Evolutionary conservation across 2,888 invertebrate species (phyloP).

Genomic region (Orthosia incerta): DNA sequence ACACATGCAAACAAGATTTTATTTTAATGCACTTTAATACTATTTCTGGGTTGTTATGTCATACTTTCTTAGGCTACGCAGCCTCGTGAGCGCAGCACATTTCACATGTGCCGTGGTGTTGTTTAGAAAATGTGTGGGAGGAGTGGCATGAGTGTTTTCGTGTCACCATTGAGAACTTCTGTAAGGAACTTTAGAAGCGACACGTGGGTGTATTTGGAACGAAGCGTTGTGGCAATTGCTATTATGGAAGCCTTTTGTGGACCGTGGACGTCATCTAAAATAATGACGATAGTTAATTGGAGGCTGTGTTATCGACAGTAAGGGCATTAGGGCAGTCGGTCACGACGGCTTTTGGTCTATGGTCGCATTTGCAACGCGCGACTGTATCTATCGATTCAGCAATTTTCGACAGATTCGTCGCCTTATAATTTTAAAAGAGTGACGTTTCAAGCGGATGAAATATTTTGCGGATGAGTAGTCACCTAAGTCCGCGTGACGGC

Average conservation of each 20-base stretch:
- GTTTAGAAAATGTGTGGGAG: slow-evolving; percentile 3
- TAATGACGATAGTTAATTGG: background rate
- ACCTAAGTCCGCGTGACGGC: too few species aligned
- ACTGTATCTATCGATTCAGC: too few species aligned
- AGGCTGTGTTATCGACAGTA: background rate
- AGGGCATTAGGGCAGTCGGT: too few species aligned
- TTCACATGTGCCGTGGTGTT: background rate
- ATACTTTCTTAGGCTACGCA: background rate
- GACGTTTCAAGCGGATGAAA: too few species aligned
- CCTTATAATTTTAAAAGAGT: too few species aligned
- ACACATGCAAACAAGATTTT: too few species aligned
- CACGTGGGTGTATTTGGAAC: background rate
- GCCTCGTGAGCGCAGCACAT: background rate
- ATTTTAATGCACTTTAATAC: too few species aligned
- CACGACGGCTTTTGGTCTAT: too few species aligned
- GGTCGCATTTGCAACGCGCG: too few species aligned
- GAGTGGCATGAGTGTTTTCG: background rate
- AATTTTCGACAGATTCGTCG: too few species aligned
- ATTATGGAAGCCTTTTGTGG: slow-evolving; percentile 1
- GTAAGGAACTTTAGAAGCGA: background rate
- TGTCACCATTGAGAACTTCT: background rate
- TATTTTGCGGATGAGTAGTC: too few species aligned
- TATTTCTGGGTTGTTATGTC: background rate
- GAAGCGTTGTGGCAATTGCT: background rate
- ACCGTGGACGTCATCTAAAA: background rate